Base-by-base conservation (phyloP, 2,888 invertebrate genomes). In the Mycalesis mineus region DNA sequence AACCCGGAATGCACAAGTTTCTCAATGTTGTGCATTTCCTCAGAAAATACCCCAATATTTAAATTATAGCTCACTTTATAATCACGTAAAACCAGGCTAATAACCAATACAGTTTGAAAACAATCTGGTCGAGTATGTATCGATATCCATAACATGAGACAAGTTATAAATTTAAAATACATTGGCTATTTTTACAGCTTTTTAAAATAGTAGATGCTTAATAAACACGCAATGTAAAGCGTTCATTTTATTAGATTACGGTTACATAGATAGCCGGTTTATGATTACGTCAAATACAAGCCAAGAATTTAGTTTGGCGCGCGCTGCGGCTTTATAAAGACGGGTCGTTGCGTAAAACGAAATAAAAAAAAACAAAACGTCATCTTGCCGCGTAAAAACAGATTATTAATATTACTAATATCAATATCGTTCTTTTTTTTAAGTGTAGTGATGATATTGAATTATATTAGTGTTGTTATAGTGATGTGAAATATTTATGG, bases 231-330 rank as follows among this genome's bases (percentile, higher is more conserved):
- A 48, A 56, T 48, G 51, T 36, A 58, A 37, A 53, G 22, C 15
- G 7, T 7, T 13, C 14, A 17, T 13, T 7, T 29, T 11, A 28
- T 31, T 42, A 40, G n/a, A 40, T 36, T 42, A 11, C 15, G 7
- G 13, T 31, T 37, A 9, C 15, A 37, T 42, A 49, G 22, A 14
- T 42, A 14, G 15, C 33, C 39, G 54, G 55, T 60, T 57, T 48
- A 55, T 54, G 55, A 49, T 57, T 60, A 58, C 42, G 55, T 55
- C 55, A 60, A 56, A 44, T 31, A 22, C 45, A 22, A 52, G 47
- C 11, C 11, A 36, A 36, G 36, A 63, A 65, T 66, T 74, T 75
- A 88, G 88, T 88, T 69, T 69, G 68, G 73, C 82, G 84, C 80
- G 68, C 68, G 72, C 68, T 65, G 81, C 76, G 79, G 68, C 57